phyloP scores from a whole-genome alignment of 1,140 invertebrate species.

The Meteorus sp. region DNA sequence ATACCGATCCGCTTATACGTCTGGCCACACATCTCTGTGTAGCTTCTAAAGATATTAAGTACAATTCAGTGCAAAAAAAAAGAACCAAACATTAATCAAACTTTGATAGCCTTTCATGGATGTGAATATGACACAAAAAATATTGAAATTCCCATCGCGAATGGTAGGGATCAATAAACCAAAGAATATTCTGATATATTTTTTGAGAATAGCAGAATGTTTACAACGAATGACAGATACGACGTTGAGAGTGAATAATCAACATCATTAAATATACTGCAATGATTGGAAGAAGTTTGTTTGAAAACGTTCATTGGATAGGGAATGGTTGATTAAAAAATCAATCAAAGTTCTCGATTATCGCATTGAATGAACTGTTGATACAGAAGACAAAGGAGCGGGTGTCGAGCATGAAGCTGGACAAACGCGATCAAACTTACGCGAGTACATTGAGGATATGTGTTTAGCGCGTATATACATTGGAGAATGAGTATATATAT shows the following conservation, averaged over 20 bases:
- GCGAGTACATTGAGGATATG: slow-evolving; percentile 1
- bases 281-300: too few relatives aligned
- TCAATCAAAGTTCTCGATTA: slow-evolving; percentile 50
- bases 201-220: too few relatives aligned
- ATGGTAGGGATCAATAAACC: background rate
- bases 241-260: too few relatives aligned
- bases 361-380: slow-evolving; percentile 43
- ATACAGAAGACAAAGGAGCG: slow-evolving; percentile 38
- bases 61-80: background rate
- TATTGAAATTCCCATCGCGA: too few relatives aligned
- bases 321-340: slow-evolving; percentile 25
- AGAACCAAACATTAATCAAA: too few relatives aligned
- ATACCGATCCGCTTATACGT: slow-evolving; percentile 11
- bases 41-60: background rate
- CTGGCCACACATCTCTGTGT: background rate
- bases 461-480: slow-evolving; percentile 5
- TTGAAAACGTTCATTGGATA: too few relatives aligned
- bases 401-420: slow-evolving; percentile 5
- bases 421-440: background rate
- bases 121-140: too few relatives aligned
- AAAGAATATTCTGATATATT: too few relatives aligned
- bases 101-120: too few relatives aligned
- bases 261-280: too few relatives aligned
- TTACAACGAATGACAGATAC: too few relatives aligned
- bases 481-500: background rate